Evolutionary conservation across 2,797 vertebrate genomes (phyloP), one percentile per base, ranked within the genome.

Genomic region (Alcedo quadribrachys): DNA sequence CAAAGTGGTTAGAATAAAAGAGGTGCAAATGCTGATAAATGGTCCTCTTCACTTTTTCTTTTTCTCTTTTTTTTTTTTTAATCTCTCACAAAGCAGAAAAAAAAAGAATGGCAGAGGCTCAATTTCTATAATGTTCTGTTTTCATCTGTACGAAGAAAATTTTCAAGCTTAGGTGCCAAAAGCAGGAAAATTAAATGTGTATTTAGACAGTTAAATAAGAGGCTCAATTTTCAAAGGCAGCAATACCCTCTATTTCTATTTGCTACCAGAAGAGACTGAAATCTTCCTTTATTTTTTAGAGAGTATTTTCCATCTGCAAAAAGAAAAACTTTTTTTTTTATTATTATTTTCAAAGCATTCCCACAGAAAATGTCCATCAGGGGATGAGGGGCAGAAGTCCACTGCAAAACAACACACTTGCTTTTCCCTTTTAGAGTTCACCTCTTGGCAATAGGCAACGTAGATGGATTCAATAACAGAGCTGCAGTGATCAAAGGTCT

Each of bases 181-280:
- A 93, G 92, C 81, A 94, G 87, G 69, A 68, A 87, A 94, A 93
- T 92, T 42, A 89, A 69, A 81, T 78, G 93, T 93, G 62, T 96
- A 85, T 94, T 93, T 96, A 95, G 92, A 94, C 85, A 92, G 89
- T 78, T 87, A 92, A 95, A 93, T 95, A 89, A 93, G 79, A 87
- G 65, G 54, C 32, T 93, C 94, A 61, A 9, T 92, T 93, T 96
- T 94, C 85, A 81, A 68, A 87, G 43, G 51, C 48, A 90, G 30
- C 48, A 57, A 32, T 57, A 81, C 60, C 12, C 35, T 70, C 8
- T 33, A 48, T 66, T 84, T 74, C 71, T 90, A 94, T 71, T 87
- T 89, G 85, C 54, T 93, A 73, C 55, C 66, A 87, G 69, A 87
- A 89, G 43, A 81, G 69, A 77, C 40, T 57, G 76, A 85, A 85